Evolutionary conservation across 2,888 invertebrate species (phyloP).

Genomic region (Pecten maximus): DNA sequence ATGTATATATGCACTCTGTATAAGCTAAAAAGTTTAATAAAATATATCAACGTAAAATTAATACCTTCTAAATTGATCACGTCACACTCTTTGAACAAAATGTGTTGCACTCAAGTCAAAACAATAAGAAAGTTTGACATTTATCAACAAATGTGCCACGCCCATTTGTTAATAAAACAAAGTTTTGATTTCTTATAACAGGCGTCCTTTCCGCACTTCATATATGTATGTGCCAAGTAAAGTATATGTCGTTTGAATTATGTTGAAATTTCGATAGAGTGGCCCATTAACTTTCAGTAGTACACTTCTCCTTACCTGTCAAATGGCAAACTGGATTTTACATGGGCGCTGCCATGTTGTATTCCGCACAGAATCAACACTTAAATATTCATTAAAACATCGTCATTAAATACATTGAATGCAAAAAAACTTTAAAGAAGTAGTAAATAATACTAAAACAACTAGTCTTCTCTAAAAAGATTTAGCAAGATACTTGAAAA

Average conservation of each 20-base stretch:
- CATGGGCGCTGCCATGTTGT: conserved; percentile 30
- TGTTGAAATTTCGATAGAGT: not conserved
- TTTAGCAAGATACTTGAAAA: not conserved
- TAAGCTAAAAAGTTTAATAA: too few species aligned
- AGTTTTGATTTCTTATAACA: not conserved
- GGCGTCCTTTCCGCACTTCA: not conserved
- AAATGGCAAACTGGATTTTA: not conserved
- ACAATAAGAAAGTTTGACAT: not conserved
- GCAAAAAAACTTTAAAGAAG: not conserved
- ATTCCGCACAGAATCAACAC: not conserved
- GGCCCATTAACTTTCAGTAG: not conserved
- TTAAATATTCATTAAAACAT: not conserved
- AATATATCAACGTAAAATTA: too few species aligned
- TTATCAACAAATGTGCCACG: not conserved
- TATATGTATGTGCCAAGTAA: not conserved
- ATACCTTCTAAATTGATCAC: too few species aligned
- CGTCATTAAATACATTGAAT: not conserved
- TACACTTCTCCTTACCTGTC: not conserved
- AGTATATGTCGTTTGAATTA: not conserved
- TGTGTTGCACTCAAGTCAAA: not conserved
- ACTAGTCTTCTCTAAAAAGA: not conserved
- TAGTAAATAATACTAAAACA: not conserved
- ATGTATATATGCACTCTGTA: too few species aligned
- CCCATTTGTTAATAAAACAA: not conserved
- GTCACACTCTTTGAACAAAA: not conserved